Evolutionary conservation across 1,140 invertebrate genomes (phyloP).

Genomic region (Palaemon carinicauda): DNA sequence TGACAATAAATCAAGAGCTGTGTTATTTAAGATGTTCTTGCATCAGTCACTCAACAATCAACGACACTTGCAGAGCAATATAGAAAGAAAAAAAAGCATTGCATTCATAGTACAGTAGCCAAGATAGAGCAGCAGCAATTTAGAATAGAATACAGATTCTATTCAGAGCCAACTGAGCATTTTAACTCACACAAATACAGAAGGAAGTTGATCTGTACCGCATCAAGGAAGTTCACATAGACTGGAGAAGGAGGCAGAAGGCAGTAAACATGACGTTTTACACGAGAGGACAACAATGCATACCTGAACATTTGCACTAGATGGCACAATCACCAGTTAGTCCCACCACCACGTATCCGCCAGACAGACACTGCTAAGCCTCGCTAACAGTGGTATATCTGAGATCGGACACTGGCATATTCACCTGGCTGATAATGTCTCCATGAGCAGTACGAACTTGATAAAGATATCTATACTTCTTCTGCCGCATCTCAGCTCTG

Average conservation of each 20-base stretch:
- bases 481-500: constrained; percentile 78
- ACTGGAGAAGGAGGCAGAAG: constrained; percentile 35
- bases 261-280: constrained; percentile 22
- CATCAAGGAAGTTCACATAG: constrained; percentile 34
- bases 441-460: constrained; percentile 86
- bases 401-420: constrained; percentile 59
- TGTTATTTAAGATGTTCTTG: too few relatives aligned
- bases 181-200: constrained; percentile 21
- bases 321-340: constrained; percentile 19
- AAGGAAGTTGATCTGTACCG: constrained; percentile 36
- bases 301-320: constrained; percentile 25
- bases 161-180: not conserved
- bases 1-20: too few relatives aligned
- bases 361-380: constrained; percentile 49
- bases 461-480: constrained; percentile 87
- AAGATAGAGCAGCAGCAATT: not conserved
- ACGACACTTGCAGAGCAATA: too few relatives aligned
- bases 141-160: not conserved
- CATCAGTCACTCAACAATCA: too few relatives aligned
- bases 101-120: not conserved
- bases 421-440: constrained; percentile 86
- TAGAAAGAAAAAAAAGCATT: too few relatives aligned
- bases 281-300: constrained; percentile 21
- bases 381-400: constrained; percentile 55
- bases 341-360: constrained; percentile 39